Percentiles rank a stretch among this genome's conserved stretches.
Evolutionary conservation across 2,888 invertebrate genomes (phyloP).

Genomic region (Nephrotoma flavescens): DNA sequence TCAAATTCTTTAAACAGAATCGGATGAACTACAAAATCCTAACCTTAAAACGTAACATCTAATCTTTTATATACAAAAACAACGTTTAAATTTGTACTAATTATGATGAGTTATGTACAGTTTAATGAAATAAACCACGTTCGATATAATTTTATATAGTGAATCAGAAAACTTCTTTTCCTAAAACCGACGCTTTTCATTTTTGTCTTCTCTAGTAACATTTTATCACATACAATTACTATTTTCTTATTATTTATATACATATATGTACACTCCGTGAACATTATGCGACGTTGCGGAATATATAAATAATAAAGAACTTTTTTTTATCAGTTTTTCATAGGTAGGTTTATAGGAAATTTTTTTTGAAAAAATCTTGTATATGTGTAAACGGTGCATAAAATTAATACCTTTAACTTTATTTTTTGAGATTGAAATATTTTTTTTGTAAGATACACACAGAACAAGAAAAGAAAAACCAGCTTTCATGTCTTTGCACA

Average conservation of each 20-base stretch:
- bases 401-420: background rate
- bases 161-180: background rate
- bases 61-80: background rate
- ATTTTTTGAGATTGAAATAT: background rate
- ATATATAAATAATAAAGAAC: conserved; percentile 8
- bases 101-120: background rate
- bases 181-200: background rate
- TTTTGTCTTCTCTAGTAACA: background rate
- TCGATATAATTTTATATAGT: background rate
- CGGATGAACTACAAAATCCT: background rate
- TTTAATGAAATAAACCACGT: background rate
- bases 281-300: conserved; percentile 10
- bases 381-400: background rate
- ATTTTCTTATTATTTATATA: background rate
- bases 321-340: background rate
- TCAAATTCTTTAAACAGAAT: background rate
- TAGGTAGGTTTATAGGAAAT: background rate
- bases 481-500: conserved; percentile 4
- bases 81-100: background rate
- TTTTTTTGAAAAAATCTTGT: background rate
- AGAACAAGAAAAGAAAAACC: conserved; percentile 4
- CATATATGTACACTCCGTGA: conserved; percentile 6
- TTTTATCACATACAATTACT: background rate
- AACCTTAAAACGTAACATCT: background rate
- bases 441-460: background rate